phyloP scores from a whole-genome alignment of 2,797 vertebrate genomes.

The Oryzias sinensis region DNA sequence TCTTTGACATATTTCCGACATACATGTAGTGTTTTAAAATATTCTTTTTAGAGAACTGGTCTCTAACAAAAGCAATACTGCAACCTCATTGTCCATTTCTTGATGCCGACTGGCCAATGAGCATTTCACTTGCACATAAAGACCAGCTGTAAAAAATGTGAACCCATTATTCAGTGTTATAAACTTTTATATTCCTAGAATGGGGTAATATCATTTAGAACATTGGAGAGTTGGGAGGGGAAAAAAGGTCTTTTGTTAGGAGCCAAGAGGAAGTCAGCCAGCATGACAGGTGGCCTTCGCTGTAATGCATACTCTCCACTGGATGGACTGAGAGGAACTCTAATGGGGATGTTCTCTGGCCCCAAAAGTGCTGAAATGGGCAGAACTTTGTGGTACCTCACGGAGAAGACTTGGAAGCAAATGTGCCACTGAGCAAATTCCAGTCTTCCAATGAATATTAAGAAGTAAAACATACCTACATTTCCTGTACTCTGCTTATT shows the following conservation, averaged over 20 bases:
- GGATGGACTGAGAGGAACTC: neutral
- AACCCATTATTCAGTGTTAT: neutral
- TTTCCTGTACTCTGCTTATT: neutral
- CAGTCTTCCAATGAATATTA: neutral
- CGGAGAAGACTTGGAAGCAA: neutral
- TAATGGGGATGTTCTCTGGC: neutral
- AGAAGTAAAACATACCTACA: neutral
- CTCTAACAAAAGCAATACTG: too few relatives aligned
- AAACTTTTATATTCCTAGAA: neutral
- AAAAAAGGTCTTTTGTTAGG: neutral
- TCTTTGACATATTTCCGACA: too few relatives aligned
- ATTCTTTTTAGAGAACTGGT: too few relatives aligned
- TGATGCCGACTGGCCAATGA: too few relatives aligned
- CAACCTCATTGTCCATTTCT: too few relatives aligned
- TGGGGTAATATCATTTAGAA: neutral
- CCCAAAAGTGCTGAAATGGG: neutral
- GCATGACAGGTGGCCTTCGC: neutral
- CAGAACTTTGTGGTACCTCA: neutral
- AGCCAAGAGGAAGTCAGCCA: conserved; percentile 9
- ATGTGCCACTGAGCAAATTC: neutral
- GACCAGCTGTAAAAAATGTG: conserved; percentile 2
- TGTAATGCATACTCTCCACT: neutral
- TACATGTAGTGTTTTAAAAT: too few relatives aligned
- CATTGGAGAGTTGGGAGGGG: too few relatives aligned
- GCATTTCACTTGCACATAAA: too few relatives aligned